These are phyloP conservation scores for Petrolisthes manimaculis DNA, from an alignment of 2,888 invertebrate species.

Conservation along the genomic window DNA sequence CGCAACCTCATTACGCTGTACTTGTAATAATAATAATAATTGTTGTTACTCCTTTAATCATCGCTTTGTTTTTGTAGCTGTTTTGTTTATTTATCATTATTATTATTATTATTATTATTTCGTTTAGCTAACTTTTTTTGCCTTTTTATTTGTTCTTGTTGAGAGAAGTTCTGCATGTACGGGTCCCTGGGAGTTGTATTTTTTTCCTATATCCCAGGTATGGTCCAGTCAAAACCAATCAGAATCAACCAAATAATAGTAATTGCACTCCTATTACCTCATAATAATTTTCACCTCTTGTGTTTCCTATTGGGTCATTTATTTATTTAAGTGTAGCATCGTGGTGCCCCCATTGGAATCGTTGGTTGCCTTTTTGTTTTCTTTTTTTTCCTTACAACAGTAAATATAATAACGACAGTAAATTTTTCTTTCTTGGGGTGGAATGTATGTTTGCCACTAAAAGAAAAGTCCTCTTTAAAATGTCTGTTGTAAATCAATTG, in stretches of 20 bases:
- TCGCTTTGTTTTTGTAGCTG: neutral
- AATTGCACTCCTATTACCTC: conserved; percentile 60
- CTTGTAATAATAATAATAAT: no score
- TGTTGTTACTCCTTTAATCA: no score
- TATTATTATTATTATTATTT: conserved; percentile 9
- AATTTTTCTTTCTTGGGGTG: conserved; percentile 3
- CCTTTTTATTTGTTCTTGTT: conserved; percentile 22
- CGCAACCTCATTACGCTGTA: conserved; percentile 16
- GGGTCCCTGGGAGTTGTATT: conserved; percentile 46
- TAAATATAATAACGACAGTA: neutral
- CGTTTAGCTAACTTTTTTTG: conserved; percentile 17
- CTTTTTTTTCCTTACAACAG: no score
- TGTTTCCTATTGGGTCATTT: conserved; percentile 37
- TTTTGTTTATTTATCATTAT: neutral
- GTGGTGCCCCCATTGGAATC: no score
- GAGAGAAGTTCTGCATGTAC: conserved; percentile 53
- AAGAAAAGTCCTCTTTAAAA: no score
- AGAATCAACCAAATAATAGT: conserved; percentile 61
- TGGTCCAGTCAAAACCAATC: conserved; percentile 61
- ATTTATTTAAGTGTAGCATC: no score
- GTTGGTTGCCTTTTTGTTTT: no score
- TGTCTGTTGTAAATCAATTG: no score
- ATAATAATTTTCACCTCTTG: conserved; percentile 52
- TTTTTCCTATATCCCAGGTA: conserved; percentile 59
- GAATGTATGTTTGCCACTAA: conserved; percentile 9